Evolutionary conservation across 2,888 invertebrate genomes (phyloP).

Genomic region (Portevinia maculata): DNA sequence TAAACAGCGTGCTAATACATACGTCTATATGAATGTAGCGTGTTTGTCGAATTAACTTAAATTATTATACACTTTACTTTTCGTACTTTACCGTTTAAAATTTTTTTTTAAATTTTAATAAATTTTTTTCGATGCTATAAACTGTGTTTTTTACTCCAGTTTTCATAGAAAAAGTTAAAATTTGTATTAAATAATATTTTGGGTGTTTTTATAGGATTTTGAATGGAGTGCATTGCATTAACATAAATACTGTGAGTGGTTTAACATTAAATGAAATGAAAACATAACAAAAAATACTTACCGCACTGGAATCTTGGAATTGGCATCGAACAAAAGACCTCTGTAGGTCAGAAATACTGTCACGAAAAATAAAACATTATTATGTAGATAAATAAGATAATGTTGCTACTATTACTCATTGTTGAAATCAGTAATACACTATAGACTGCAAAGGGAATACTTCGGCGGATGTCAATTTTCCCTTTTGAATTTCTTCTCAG

Average conservation of each 20-base stretch:
- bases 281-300: slow-evolving; percentile 74
- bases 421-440: slow-evolving; percentile 78
- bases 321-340: slow-evolving; percentile 81
- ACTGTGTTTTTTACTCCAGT: too few species aligned
- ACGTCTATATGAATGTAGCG: too few species aligned
- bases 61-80: too few species aligned
- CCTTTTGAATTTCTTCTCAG: slow-evolving; percentile 78
- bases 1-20: too few species aligned
- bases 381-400: not conserved
- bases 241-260: not conserved
- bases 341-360: slow-evolving; percentile 80
- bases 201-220: too few species aligned
- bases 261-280: not conserved
- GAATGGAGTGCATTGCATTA: not conserved
- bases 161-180: too few species aligned
- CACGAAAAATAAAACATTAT: slow-evolving; percentile 11
- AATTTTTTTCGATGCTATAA: too few species aligned
- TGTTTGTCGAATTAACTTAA: too few species aligned
- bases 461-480: slow-evolving; percentile 78
- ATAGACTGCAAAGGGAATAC: slow-evolving; percentile 79
- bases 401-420: slow-evolving; percentile 79
- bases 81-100: too few species aligned
- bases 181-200: too few species aligned
- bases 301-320: slow-evolving; percentile 81
- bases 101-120: too few species aligned